These are phyloP conservation scores for Sula dactylatra DNA, from an alignment of 2,113 vertebrate species.

Conservation along the genomic window DNA sequence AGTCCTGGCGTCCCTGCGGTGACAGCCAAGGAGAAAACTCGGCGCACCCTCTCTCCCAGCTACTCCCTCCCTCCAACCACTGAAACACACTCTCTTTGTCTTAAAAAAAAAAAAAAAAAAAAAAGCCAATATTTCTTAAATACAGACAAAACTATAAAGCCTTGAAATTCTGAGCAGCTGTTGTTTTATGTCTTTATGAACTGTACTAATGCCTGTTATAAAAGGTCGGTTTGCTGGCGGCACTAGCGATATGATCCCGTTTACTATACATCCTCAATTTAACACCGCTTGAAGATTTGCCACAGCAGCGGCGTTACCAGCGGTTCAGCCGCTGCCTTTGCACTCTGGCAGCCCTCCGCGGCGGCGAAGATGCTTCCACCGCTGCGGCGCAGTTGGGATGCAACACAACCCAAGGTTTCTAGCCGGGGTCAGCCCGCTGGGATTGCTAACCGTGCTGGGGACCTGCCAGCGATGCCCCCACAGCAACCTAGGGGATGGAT, in stretches of 20 bases:
- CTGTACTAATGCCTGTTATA: conserved; percentile 4
- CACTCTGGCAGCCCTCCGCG: not conserved
- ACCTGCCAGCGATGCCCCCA: not conserved
- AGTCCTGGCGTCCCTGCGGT: accelerated
- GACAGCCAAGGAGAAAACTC: not conserved
- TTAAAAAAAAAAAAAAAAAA: not conserved
- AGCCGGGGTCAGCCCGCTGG: accelerated
- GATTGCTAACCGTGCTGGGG: not conserved
- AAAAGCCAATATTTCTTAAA: conserved; percentile 35
- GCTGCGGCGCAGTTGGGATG: accelerated
- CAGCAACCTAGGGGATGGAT: not conserved
- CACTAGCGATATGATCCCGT: not conserved
- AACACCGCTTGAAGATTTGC: not conserved
- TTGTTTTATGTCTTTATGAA: conserved; percentile 53
- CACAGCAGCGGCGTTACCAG: not conserved
- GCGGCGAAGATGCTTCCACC: not conserved
- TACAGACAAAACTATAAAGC: conserved; percentile 36
- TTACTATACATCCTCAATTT: not conserved
- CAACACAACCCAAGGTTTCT: not conserved
- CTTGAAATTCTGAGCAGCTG: conserved; percentile 52
- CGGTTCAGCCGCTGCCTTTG: not conserved
- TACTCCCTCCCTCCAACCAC: not conserved
- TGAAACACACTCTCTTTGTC: not conserved
- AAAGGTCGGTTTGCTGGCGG: conserved; percentile 30
- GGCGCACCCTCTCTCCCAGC: not conserved